Conservation (phyloP, 2,113 vertebrate genomes). For the Ceratotherium simum region DNA sequence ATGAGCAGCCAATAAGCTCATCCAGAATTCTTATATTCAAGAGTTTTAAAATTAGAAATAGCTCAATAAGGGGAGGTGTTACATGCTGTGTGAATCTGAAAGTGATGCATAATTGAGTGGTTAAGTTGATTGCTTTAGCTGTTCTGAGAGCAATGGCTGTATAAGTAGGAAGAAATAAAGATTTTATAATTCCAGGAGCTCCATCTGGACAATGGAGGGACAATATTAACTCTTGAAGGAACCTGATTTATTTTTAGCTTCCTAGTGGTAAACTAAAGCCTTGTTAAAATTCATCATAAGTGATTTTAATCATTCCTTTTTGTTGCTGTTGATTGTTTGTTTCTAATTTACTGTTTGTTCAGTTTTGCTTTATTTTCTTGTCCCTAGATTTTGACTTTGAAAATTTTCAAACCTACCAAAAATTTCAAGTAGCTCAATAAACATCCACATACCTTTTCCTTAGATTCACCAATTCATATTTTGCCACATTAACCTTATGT, state of each 20-base stretch:
- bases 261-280: background rate
- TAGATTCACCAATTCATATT: background rate
- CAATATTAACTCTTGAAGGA: background rate
- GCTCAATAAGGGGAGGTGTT: constrained; percentile 74
- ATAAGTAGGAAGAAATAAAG: background rate
- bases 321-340: background rate
- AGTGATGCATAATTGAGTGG: constrained; percentile 68
- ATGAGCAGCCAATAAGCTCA: constrained; percentile 75
- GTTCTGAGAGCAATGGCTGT: constrained; percentile 45
- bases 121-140: constrained; percentile 61
- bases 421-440: background rate
- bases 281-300: background rate
- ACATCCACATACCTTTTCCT: background rate
- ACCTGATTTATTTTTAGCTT: background rate
- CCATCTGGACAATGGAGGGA: background rate
- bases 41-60: constrained; percentile 79
- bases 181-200: background rate
- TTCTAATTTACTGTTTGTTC: background rate
- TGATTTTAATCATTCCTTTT: background rate
- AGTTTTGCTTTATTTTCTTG: background rate
- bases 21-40: constrained; percentile 46
- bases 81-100: constrained; percentile 71
- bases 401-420: background rate
- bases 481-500: background rate
- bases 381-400: background rate